Base-by-base conservation (phyloP, 2,113 vertebrate genomes). In the Phrynosoma platyrhinos region DNA sequence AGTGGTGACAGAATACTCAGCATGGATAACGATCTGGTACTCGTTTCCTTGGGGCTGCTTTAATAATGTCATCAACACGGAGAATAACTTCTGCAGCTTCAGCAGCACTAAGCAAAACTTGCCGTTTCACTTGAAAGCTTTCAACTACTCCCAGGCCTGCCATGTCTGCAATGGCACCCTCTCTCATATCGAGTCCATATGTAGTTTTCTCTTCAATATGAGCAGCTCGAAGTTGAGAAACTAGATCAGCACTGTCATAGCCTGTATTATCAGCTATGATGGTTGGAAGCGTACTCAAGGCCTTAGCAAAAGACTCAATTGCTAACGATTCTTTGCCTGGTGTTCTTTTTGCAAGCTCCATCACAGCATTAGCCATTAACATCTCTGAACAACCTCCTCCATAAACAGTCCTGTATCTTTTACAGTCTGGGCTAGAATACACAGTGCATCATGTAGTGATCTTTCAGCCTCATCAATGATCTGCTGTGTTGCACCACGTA, bases 371-470 rank as follows among this genome's bases (percentile, higher is more conserved):
- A 66, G 99, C 99, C 99, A 99, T 99, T 93, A 99, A 94, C 98
- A 99, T 99, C 97, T 99, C 99, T 9, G 98, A 99, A 94, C 98
- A 99, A 87, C 99, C 99, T 98, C 99, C 99, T 90, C 99, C 99
- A 53, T 97, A 99, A 18, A 99, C 98, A 5, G 98, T 99, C 93
- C 98, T 98, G 98, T 97, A 93, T 99, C 99, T 95, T 99, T 99
- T 84, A 99, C 96, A 0, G 98, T 99, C 96, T 99, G 99, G 8
- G 98, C 96, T 84, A 99, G 96, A 82, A 99, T 98, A 92, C 99
- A 99, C 74, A 99, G 97, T 6, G 99, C 98, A 88, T 99, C 99
- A 79, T 99, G 99, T 91, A 99, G 96, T 85, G 99, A 99, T 71
- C 99, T 97, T 95, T 99, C 98, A 0, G 99, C 99, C 96, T 99